These are phyloP conservation scores for Rotaria magnacalcarata DNA, from an alignment of 2,888 invertebrate genomes.

Conservation along the genomic window DNA sequence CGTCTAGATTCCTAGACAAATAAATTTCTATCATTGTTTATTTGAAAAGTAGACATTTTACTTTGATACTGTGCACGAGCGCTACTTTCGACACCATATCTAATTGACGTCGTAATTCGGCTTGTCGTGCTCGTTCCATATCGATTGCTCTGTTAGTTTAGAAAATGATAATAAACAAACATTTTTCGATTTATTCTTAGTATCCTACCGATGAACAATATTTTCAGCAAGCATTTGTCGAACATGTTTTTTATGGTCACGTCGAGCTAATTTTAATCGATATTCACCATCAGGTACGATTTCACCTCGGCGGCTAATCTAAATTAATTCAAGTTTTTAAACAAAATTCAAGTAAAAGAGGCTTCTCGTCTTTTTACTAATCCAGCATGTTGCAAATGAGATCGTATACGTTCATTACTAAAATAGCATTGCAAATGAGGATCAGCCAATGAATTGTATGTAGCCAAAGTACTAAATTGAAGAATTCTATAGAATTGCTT, in stretches of 20 bases:
- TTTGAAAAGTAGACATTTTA: constrained; percentile 48
- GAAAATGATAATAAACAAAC: background rate
- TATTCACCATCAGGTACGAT: constrained; percentile 56
- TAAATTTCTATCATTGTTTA: background rate
- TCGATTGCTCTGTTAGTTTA: constrained; percentile 52
- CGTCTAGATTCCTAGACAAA: background rate
- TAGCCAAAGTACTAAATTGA: constrained; percentile 54
- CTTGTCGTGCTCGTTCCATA: constrained; percentile 54
- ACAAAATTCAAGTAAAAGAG: background rate
- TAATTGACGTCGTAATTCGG: constrained; percentile 54
- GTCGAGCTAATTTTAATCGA: constrained; percentile 54
- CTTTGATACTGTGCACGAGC: constrained; percentile 56
- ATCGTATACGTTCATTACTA: constrained; percentile 54
- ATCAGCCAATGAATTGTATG: constrained; percentile 57
- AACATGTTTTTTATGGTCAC: constrained; percentile 58
- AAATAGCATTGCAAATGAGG: constrained; percentile 56
- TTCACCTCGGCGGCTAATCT: constrained; percentile 55
- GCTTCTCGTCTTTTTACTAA: constrained; percentile 51
- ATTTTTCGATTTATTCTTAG: background rate
- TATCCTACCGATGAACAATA: constrained; percentile 52
- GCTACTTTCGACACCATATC: constrained; percentile 59
- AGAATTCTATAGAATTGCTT: background rate
- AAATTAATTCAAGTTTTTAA: constrained; percentile 36
- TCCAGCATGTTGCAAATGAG: constrained; percentile 54
- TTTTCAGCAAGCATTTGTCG: constrained; percentile 58